Evolutionary conservation across 30 jellyfish, hydroid and myxozoan species (phyloP).

Genomic region (Pseudorhiza aurosa): DNA sequence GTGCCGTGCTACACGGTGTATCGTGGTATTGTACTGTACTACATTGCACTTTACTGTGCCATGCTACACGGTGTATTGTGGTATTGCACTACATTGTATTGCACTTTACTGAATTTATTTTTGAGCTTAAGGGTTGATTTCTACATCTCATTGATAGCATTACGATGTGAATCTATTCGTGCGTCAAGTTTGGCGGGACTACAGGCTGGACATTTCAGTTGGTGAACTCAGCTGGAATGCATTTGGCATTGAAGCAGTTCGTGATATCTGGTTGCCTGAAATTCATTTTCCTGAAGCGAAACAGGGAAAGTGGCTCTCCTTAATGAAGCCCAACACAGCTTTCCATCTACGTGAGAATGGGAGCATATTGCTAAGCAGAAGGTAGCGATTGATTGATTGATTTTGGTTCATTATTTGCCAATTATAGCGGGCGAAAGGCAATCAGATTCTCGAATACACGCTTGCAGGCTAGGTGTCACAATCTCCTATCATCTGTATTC

Average conservation of each 20-base stretch:
- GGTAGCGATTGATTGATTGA: conserved; percentile 18
- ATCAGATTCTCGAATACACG: too few relatives aligned
- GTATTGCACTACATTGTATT: too few relatives aligned
- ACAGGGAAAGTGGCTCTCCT: conserved; percentile 38
- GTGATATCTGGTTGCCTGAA: conserved; percentile 73
- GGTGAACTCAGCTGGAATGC: conserved; percentile 4
- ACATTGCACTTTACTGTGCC: too few relatives aligned
- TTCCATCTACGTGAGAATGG: conserved; percentile 56
- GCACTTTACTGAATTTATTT: too few relatives aligned
- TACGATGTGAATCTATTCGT: conserved; percentile 45
- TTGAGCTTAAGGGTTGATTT: too few relatives aligned
- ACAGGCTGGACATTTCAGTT: conserved; percentile 24
- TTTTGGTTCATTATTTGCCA: too few relatives aligned
- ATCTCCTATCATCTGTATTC: too few relatives aligned
- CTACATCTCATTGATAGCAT: conserved; percentile 21
- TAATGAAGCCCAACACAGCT: conserved; percentile 51
- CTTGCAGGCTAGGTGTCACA: too few relatives aligned
- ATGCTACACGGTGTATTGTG: too few relatives aligned
- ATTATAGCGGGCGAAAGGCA: too few relatives aligned
- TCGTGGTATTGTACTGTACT: too few relatives aligned
- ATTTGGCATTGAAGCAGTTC: conserved; percentile 47
- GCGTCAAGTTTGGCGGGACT: conserved; percentile 76
- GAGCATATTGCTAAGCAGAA: conserved; percentile 42
- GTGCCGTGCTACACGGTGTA: too few relatives aligned
- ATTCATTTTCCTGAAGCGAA: conserved; percentile 69